phyloP scores from a whole-genome alignment of 37 sponge, comb jelly and placozoan species.

The Chondrosia reniformis region DNA sequence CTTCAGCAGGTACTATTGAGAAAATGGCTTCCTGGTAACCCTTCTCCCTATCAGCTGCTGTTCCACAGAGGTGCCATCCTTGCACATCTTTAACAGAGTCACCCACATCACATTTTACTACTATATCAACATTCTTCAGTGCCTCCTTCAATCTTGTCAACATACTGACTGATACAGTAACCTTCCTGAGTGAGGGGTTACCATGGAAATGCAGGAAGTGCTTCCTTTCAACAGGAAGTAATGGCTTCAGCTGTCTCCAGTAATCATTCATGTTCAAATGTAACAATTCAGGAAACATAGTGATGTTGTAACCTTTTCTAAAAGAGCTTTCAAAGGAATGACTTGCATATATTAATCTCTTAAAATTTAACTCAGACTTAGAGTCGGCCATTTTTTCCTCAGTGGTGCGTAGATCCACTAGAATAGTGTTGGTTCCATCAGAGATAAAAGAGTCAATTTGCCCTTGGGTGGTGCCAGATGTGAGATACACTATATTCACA shows the following conservation, averaged over 20 bases:
- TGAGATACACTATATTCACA: not conserved
- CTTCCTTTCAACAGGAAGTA: constrained; percentile 53
- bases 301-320: constrained; percentile 30
- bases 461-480: too few species aligned
- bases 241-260: constrained; percentile 35
- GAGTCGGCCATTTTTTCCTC: too few species aligned
- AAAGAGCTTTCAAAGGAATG: not conserved
- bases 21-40: constrained; percentile 43
- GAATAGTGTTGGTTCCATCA: constrained; percentile 31
- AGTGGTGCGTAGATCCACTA: constrained; percentile 33
- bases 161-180: not conserved
- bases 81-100: not conserved
- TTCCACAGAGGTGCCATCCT: constrained; percentile 69
- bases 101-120: constrained; percentile 18
- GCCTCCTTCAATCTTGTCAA: not conserved
- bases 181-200: not conserved
- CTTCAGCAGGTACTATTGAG: constrained; percentile 37
- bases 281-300: constrained; percentile 41
- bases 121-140: not conserved
- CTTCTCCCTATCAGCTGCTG: not conserved
- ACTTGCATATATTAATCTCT: too few species aligned
- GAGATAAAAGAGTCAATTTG: not conserved
- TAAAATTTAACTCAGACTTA: constrained; percentile 9
- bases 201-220: constrained; percentile 73
- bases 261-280: not conserved